Evolutionary conservation across 2,888 invertebrate species (phyloP), one percentile per base, ranked within the genome.

Genomic region (Orchesella flavescens): DNA sequence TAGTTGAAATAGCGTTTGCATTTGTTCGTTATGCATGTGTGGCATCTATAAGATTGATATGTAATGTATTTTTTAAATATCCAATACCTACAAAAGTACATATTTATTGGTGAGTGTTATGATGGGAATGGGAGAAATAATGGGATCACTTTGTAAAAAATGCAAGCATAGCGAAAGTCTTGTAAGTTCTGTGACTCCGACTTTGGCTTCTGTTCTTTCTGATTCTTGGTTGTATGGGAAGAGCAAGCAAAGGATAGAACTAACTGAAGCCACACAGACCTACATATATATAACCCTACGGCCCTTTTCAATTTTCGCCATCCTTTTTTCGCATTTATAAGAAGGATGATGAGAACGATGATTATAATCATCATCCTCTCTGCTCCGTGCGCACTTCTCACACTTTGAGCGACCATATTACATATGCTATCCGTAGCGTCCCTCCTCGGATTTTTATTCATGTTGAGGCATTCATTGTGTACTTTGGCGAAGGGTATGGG

Each of bases 291-390:
- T 53, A 24, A 75, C 63, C 75, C 69, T 61, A 63, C 43, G 75
- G 75, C 59, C 24, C 69, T 75, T 63, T 61, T 69, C 73, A 74
- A 75, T 73, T 75, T 73, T 73, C 44, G 57, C 55, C 73, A 57
- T 34, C 59, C 73, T 34, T 59, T 61, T 81, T 71, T 69, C 75
- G 69, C 53, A 34, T 63, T 73, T 69, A 59, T 61, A 59, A 49
- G 63, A 81, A 68, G 15, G 21, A 57, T 68, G 74, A 66, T 61
- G 65, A 63, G 49, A 49, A 19, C 46, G 75, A 24, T 63, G 81
- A 63, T 63, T 34, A 69, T 61, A 59, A 57, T 73, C 55, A 44
- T 53, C 49, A 77, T 66, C 44, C 46, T 65, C 24, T n/a, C 46
- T n/a, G 12, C 13, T 49, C 59, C 69, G 46, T 55, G 49, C 49